phyloP scores from a whole-genome alignment of 1,140 invertebrate genomes.

The Euglossa dilemma region DNA sequence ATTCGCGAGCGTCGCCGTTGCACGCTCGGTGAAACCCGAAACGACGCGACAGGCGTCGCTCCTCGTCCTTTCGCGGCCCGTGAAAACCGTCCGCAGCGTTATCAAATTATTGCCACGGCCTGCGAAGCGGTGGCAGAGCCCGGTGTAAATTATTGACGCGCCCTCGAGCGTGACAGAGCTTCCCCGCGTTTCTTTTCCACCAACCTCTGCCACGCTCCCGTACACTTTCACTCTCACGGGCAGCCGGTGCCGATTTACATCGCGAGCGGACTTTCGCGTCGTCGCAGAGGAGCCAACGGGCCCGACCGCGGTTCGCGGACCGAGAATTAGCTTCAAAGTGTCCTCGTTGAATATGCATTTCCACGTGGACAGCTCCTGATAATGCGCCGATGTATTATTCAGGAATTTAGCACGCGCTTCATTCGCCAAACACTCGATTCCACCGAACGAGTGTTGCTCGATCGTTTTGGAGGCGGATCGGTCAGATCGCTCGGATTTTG shows the following conservation, averaged over 20 bases:
- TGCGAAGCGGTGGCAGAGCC: too few relatives aligned
- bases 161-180: neutral
- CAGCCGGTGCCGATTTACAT: neutral
- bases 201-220: neutral
- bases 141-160: neutral
- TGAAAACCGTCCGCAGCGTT: constrained; percentile 17
- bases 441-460: too few relatives aligned
- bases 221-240: constrained; percentile 17
- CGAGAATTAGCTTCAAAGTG: neutral
- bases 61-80: too few relatives aligned
- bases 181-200: neutral
- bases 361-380: too few relatives aligned
- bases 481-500: too few relatives aligned
- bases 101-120: constrained; percentile 31
- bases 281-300: neutral
- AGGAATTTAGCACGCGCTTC: too few relatives aligned
- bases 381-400: too few relatives aligned
- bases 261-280: neutral
- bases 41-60: neutral
- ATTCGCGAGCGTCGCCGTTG: constrained; percentile 18
- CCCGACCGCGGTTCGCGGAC: too few relatives aligned
- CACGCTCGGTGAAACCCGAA: constrained; percentile 35
- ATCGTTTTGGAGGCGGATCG: too few relatives aligned
- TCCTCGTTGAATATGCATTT: neutral
- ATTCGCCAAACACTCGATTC: too few relatives aligned